Evolutionary conservation across 2,797 vertebrate genomes (phyloP).

Genomic region (Catharus ustulatus): DNA sequence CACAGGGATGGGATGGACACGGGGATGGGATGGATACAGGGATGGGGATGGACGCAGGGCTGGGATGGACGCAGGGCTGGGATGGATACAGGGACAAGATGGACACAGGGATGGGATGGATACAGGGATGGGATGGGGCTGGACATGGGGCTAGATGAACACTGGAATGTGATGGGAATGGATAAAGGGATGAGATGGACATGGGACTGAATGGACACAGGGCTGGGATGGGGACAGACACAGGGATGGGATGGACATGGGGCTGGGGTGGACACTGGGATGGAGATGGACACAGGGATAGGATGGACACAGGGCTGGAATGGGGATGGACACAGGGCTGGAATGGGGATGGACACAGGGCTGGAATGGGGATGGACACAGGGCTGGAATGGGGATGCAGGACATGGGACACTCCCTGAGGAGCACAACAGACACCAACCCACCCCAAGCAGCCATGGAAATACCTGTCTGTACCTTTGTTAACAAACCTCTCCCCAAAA

Average conservation of each 20-base stretch:
- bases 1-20: background rate
- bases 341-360: background rate
- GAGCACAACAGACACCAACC: rapidly evolving
- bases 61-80: background rate
- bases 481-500: background rate
- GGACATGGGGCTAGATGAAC: too few species aligned
- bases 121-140: too few species aligned
- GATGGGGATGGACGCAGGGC: background rate
- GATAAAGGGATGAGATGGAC: background rate
- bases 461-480: background rate
- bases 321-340: too few species aligned
- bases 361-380: background rate
- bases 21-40: background rate
- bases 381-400: too few species aligned
- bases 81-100: too few species aligned
- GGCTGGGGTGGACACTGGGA: background rate
- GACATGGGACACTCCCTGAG: rapidly evolving
- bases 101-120: too few species aligned
- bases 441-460: rapidly evolving
- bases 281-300: background rate
- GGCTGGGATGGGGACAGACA: background rate
- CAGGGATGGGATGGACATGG: rapidly evolving
- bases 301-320: background rate
- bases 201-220: rapidly evolving
- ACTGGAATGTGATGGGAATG: too few species aligned